These are phyloP conservation scores for Saimiri boliviensis DNA, from an alignment of 2,113 vertebrate genomes.

Conservation along the genomic window DNA sequence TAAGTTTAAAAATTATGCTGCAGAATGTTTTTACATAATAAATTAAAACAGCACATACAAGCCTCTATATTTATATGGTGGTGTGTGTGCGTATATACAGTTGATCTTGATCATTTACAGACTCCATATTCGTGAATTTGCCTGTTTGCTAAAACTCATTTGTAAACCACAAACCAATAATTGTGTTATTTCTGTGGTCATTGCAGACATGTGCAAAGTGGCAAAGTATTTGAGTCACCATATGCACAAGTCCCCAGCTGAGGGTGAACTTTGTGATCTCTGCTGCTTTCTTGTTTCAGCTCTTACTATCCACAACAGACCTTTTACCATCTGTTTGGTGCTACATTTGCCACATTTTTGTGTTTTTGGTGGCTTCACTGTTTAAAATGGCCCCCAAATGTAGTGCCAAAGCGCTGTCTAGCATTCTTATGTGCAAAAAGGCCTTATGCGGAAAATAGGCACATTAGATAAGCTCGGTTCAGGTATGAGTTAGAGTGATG, in stretches of 20 bases:
- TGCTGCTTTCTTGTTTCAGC: not conserved
- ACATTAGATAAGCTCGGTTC: not conserved
- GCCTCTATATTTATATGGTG: not conserved
- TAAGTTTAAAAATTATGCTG: not conserved
- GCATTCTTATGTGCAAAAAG: not conserved
- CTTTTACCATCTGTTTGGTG: not conserved
- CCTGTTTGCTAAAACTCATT: not conserved
- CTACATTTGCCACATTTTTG: not conserved
- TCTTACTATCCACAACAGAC: not conserved
- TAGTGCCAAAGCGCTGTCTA: not conserved
- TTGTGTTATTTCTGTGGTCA: not conserved
- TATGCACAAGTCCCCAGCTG: not conserved
- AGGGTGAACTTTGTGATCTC: not conserved
- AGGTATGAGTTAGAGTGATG: not conserved
- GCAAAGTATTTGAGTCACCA: not conserved
- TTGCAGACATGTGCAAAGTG: not conserved
- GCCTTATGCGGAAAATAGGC: not conserved
- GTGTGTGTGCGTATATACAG: not conserved
- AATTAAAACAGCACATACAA: not conserved
- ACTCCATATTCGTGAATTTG: not conserved
- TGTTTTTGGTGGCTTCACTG: not conserved
- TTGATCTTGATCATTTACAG: not conserved
- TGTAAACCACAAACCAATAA: not conserved
- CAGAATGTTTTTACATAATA: slow-evolving; percentile 18
- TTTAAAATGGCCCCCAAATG: not conserved